These are phyloP conservation scores for Drosophila peninsularis DNA, from an alignment of 2,888 invertebrate genomes.

Conservation along the genomic window DNA sequence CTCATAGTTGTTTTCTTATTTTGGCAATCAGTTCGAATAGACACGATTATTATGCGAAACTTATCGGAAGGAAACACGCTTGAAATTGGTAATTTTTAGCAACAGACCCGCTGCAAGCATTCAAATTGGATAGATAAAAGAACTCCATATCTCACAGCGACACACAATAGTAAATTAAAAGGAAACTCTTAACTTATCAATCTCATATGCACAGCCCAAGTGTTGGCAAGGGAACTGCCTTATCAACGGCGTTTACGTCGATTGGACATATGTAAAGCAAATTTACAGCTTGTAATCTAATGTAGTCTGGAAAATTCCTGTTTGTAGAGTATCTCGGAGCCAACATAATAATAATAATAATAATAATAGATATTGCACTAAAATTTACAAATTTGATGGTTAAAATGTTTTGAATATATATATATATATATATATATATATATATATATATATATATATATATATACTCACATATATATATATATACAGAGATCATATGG, in stretches of 20 bases:
- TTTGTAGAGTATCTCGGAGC: background rate
- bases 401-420: too few species aligned
- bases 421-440: too few species aligned
- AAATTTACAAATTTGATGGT: too few species aligned
- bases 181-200: conserved; percentile 14
- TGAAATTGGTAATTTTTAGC: conserved; percentile 16
- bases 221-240: background rate
- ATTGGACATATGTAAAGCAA: conserved; percentile 39
- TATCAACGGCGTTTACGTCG: conserved; percentile 30
- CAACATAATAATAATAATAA: background rate
- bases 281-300: conserved; percentile 24
- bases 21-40: conserved; percentile 35
- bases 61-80: conserved; percentile 39
- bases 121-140: conserved; percentile 54
- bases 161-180: conserved; percentile 12
- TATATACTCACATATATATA: too few species aligned
- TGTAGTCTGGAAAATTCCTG: background rate
- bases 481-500: too few species aligned
- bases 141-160: background rate
- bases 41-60: conserved; percentile 12
- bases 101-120: conserved; percentile 23
- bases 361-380: background rate
- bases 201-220: background rate
- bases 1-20: conserved; percentile 4
- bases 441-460: too few species aligned